Base-by-base conservation (phyloP, 2,797 vertebrate genomes). In the Rhinichthys osculus region DNA sequence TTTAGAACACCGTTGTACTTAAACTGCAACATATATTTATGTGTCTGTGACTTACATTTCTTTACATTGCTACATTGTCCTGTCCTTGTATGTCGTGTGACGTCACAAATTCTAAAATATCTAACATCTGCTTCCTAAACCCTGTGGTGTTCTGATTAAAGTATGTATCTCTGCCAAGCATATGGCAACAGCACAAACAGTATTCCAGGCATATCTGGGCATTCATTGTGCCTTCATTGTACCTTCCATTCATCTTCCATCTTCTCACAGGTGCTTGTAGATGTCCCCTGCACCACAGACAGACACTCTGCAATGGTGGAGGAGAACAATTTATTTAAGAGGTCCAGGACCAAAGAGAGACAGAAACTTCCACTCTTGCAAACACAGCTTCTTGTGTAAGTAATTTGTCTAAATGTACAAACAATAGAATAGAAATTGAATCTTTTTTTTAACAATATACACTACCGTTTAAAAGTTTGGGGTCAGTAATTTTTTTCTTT, bases 211-310 rank as follows among this genome's bases (percentile, higher is more conserved):
- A 69, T 17, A 71, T 16, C 42, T 81, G 47, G 14, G 59, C 14
- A 74, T 67, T 73, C 14, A 74, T 67, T 73, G 44, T 81, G 57
- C 8, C 27, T 16, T 30, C 4, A 16, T 16, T 50, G 47, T 62
- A 19, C 35, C 47, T 44, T 66, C 7, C 44, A 19, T 38, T 82
- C 3, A 71, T 23, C n/a, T 42, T 44, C 1, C 33, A 35, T 62
- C 38, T 74, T 40, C 44, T 17, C 81, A 83, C 92, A 99, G 98
- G 98, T 99, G 23, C 95, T 99, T 59, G 97, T 99, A 80, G 98
- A 99, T 21, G 98, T 97, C 40, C 98, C 98, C 38, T 99, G 98
- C 89, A 98, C 97, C 1, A 97, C 96, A 10, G 98, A 99, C 92
- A 95, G 96, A n/a, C 96, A 96, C 82, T 96, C 98, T 0, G 91